phyloP scores from a whole-genome alignment of 2,113 vertebrate species.

The Cervus canadensis region DNA sequence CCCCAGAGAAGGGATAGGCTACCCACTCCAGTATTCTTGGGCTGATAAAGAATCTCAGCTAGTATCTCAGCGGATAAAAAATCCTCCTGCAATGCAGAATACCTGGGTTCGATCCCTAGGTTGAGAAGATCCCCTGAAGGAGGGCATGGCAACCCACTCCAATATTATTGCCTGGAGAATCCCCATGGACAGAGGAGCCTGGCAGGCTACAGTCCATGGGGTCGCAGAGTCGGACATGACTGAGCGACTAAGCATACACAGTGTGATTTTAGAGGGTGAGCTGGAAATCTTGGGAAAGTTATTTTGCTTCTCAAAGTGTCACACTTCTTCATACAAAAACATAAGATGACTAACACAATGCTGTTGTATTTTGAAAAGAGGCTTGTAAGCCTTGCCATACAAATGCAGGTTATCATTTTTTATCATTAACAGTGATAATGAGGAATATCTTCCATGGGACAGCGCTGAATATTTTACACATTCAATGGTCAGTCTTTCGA shows the following conservation, averaged over 20 bases:
- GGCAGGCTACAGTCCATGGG: background rate
- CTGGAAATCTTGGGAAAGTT: background rate
- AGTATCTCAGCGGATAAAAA: background rate
- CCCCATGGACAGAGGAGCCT: background rate
- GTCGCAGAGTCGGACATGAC: accelerated
- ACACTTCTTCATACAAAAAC: background rate
- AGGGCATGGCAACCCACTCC: background rate
- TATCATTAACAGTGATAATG: background rate
- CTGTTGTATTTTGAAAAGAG: background rate
- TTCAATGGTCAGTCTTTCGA: background rate
- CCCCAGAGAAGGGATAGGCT: background rate
- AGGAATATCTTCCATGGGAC: background rate
- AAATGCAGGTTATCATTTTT: background rate
- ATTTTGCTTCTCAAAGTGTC: background rate
- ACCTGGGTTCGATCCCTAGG: background rate
- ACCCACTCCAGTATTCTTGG: background rate
- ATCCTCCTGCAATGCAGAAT: background rate
- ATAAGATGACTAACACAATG: background rate
- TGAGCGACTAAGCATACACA: background rate
- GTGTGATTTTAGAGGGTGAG: background rate
- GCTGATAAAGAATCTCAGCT: background rate
- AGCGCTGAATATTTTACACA: background rate
- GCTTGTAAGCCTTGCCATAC: background rate
- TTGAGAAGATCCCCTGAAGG: background rate
- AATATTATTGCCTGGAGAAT: background rate